phyloP scores from a whole-genome alignment of 2,888 invertebrate species.

The Nomada lathburiana region DNA sequence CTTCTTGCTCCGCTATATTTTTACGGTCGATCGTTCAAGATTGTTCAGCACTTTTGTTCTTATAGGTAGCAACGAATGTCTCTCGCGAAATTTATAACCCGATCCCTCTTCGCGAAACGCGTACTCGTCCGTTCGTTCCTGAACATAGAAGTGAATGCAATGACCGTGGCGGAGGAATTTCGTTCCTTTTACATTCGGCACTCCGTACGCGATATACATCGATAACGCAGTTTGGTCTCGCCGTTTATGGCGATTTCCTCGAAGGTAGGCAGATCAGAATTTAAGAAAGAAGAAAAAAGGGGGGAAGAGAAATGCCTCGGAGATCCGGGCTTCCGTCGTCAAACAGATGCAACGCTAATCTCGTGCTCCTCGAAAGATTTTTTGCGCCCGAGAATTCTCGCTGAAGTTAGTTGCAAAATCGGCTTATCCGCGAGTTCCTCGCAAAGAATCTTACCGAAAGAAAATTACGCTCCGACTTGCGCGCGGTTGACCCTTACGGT shows the following conservation, averaged over 20 bases:
- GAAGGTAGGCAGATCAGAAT: background rate
- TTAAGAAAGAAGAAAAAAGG: too few relatives aligned
- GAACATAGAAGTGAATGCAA: background rate
- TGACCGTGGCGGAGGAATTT: background rate
- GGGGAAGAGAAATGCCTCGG: too few relatives aligned
- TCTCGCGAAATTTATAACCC: conserved; percentile 37
- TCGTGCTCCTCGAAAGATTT: background rate
- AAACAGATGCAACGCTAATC: background rate
- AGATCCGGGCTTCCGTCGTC: background rate
- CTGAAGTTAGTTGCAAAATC: conserved; percentile 58
- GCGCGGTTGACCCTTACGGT: conserved; percentile 69
- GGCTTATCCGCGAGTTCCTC: conserved; percentile 59
- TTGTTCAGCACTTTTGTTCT: conserved; percentile 9
- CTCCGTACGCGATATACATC: background rate
- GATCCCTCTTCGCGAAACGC: background rate
- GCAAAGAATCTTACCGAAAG: conserved; percentile 38
- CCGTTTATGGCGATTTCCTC: background rate
- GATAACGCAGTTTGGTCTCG: background rate
- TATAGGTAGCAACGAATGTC: conserved; percentile 14
- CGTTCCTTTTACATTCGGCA: background rate
- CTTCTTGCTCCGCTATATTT: conserved; percentile 28
- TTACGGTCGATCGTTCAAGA: conserved; percentile 25
- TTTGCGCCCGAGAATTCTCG: conserved; percentile 45
- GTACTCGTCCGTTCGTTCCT: background rate
- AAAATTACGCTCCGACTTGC: conserved; percentile 55